Conservation (phyloP, 2,888 invertebrate genomes). For the Caenorhabditis sp. region DNA sequence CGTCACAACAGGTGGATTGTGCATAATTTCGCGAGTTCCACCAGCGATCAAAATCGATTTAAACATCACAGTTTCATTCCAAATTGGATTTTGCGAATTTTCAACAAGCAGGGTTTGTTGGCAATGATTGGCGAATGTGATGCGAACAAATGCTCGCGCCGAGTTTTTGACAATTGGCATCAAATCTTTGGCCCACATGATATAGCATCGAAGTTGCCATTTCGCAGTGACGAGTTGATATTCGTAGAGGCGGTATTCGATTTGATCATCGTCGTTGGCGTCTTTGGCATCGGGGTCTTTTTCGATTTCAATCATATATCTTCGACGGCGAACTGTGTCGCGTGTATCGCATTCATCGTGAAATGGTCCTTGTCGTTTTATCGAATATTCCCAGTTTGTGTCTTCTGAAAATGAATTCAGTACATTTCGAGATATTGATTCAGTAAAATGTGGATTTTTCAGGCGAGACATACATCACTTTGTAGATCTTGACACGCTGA, state of each 20-base stretch:
- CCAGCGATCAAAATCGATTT: constrained; percentile 39
- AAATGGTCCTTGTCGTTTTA: constrained; percentile 45
- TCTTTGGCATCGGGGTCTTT: neutral
- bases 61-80: constrained; percentile 67
- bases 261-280: neutral
- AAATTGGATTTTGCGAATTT: constrained; percentile 66
- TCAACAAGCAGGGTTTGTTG: constrained; percentile 58
- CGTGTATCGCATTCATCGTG: constrained; percentile 39
- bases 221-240: constrained; percentile 47
- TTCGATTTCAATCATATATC: constrained; percentile 55
- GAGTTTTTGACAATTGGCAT: constrained; percentile 53
- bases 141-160: constrained; percentile 59
- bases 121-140: constrained; percentile 56
- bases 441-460: too few relatives aligned
- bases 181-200: constrained; percentile 59
- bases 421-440: too few relatives aligned
- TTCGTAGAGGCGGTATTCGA: constrained; percentile 58
- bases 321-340: constrained; percentile 47
- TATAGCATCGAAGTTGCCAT: constrained; percentile 55
- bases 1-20: constrained; percentile 59
- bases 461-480: too few relatives aligned
- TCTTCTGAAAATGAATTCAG: neutral
- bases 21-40: constrained; percentile 45
- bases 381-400: constrained; percentile 40
- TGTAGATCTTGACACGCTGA: too few relatives aligned